phyloP scores from a whole-genome alignment of 2,888 invertebrate genomes.

The Cinara cedri region DNA sequence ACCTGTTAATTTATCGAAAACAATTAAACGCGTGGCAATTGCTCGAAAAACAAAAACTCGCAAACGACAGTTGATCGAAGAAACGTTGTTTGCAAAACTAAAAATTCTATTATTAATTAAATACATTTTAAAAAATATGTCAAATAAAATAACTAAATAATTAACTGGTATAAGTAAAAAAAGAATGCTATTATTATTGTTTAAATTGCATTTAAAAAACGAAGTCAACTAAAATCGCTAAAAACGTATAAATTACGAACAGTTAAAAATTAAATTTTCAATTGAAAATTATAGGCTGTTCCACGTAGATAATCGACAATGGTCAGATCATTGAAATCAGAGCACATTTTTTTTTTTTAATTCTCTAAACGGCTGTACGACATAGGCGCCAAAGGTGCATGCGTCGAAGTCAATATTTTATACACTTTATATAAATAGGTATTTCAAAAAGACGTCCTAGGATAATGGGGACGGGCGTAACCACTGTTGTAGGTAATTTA shows the following conservation, averaged over 20 bases:
- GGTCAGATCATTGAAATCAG: neutral
- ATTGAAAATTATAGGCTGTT: neutral
- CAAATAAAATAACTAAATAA: no score
- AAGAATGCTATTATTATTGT: neutral
- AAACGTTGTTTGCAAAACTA: neutral
- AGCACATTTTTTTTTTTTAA: neutral
- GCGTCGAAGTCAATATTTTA: no score
- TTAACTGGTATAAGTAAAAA: no score
- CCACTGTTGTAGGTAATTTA: no score
- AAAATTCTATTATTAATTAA: constrained; percentile 1
- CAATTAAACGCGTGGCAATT: neutral
- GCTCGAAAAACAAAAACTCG: neutral
- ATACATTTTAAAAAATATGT: no score
- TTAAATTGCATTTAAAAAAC: neutral
- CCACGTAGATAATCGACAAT: neutral
- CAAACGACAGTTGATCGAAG: neutral
- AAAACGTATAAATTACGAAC: no score
- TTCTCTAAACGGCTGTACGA: no score
- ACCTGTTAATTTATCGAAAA: neutral
- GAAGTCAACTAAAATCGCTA: neutral
- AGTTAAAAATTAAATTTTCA: neutral
- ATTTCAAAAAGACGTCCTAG: no score
- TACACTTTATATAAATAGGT: no score
- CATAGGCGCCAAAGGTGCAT: no score
- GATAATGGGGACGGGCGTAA: no score